Evolutionary conservation across 2,113 vertebrate species (phyloP).

Genomic region (Thalassarche chlororhynchos): DNA sequence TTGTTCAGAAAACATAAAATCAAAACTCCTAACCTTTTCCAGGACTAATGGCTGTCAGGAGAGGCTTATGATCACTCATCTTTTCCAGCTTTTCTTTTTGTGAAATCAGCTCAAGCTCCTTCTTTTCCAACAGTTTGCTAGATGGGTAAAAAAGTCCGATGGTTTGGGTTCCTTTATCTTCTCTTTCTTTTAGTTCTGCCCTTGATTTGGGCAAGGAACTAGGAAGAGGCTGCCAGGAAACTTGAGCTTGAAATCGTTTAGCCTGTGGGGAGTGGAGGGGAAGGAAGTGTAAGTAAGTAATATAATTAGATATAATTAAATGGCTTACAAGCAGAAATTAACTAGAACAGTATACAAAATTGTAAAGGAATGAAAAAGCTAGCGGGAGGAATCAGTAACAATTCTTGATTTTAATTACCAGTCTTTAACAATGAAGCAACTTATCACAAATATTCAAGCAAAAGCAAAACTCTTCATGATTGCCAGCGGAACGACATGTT

Average conservation of each 20-base stretch:
- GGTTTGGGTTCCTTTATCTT: conserved; percentile 85
- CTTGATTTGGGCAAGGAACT: neutral
- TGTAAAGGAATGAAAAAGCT: neutral
- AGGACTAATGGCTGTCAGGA: conserved; percentile 87
- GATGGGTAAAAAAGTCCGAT: conserved; percentile 91
- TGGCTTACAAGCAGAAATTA: neutral
- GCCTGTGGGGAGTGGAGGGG: neutral
- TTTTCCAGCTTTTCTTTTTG: conserved; percentile 75
- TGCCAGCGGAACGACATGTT: neutral
- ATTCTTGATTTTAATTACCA: neutral
- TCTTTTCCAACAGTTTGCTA: conserved; percentile 78
- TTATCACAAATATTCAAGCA: neutral
- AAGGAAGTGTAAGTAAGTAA: neutral
- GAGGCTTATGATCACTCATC: conserved; percentile 77
- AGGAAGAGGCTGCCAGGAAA: conserved; percentile 70
- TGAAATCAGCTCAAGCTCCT: conserved; percentile 70
- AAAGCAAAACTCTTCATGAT: neutral
- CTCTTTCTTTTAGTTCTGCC: conserved; percentile 22
- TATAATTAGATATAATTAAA: neutral
- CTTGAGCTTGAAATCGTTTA: conserved; percentile 11
- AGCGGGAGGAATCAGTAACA: neutral
- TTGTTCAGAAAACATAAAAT: neutral
- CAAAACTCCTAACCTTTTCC: conserved; percentile 82
- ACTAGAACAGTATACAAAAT: neutral
- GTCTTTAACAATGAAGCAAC: neutral